Conservation (phyloP, 2,797 vertebrate genomes). For the Cyprinella venusta region DNA sequence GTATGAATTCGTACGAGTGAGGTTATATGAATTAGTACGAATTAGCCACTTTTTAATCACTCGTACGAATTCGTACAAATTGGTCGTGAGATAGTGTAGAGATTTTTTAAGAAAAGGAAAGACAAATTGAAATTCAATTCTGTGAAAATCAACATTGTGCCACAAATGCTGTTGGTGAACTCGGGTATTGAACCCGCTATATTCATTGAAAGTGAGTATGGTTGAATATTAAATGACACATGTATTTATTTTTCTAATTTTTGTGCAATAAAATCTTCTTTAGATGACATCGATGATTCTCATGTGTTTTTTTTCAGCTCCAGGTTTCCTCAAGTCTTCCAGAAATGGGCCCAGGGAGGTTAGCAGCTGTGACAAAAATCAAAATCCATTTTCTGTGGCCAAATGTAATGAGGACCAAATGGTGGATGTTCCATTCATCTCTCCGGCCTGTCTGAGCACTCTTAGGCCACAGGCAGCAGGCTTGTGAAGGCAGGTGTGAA, state of each 20-base stretch:
- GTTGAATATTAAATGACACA: not conserved
- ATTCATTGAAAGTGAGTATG: not conserved
- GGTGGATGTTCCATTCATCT: slow-evolving; percentile 56
- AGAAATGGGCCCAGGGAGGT: slow-evolving; percentile 49
- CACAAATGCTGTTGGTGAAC: not conserved
- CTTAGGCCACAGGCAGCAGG: slow-evolving; percentile 66
- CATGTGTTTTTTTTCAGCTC: slow-evolving; percentile 12
- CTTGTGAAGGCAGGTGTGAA: slow-evolving; percentile 46
- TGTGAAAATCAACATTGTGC: not conserved
- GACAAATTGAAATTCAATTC: not conserved
- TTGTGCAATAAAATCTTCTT: not conserved
- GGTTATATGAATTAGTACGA: too few species aligned
- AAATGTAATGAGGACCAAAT: slow-evolving; percentile 58
- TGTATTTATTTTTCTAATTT: not conserved
- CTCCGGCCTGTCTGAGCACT: slow-evolving; percentile 55
- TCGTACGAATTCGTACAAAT: too few species aligned
- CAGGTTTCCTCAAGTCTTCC: slow-evolving; percentile 33
- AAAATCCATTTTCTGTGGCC: slow-evolving; percentile 60
- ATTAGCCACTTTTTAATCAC: too few species aligned
- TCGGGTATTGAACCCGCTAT: too few species aligned
- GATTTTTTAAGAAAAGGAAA: not conserved
- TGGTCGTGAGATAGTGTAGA: too few species aligned
- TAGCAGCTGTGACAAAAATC: slow-evolving; percentile 57
- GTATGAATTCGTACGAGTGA: too few species aligned
- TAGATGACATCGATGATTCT: not conserved